Percentiles rank a stretch among this genome's conserved stretches.
Conservation (phyloP, 2,888 invertebrate genomes). For the Strigamia maritima region DNA sequence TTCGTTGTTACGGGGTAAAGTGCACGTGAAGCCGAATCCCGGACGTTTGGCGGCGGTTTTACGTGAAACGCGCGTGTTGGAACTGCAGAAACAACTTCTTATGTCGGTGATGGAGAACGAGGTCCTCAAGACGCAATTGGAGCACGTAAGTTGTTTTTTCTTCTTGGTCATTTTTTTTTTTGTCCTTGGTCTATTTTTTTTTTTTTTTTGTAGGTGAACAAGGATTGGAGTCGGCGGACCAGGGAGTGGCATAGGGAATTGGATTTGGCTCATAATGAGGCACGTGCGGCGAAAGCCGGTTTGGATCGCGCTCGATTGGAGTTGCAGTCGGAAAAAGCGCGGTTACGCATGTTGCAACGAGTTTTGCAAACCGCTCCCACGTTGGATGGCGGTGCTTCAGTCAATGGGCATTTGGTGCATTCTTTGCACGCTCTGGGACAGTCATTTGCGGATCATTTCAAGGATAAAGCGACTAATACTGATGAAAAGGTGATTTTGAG, state of each 20-base stretch:
- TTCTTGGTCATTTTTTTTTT: neutral
- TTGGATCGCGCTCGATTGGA: constrained; percentile 34
- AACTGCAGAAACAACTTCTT: constrained; percentile 78
- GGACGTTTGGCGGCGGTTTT: constrained; percentile 70
- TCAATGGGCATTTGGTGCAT: constrained; percentile 17
- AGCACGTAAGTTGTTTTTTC: constrained; percentile 35
- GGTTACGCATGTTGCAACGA: constrained; percentile 40
- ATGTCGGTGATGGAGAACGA: constrained; percentile 79
- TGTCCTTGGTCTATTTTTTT: neutral
- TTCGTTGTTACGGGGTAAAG: constrained; percentile 11
- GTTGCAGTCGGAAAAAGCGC: constrained; percentile 37
- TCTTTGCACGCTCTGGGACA: constrained; percentile 21
- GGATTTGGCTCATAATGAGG: neutral
- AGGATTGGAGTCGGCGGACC: constrained; percentile 36
- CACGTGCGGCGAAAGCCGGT: neutral
- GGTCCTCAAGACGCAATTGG: constrained; percentile 55
- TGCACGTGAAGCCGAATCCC: constrained; percentile 37
- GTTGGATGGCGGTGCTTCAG: neutral
- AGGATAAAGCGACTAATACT: constrained; percentile 32
- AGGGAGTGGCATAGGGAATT: constrained; percentile 18
- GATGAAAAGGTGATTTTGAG: constrained; percentile 6
- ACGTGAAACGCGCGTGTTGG: constrained; percentile 73
- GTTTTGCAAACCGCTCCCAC: constrained; percentile 40
- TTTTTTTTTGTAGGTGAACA: constrained; percentile 12
- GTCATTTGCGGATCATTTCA: constrained; percentile 33